These are phyloP conservation scores for Hyalella azteca DNA, from an alignment of 2,888 invertebrate genomes.

Conservation along the genomic window DNA sequence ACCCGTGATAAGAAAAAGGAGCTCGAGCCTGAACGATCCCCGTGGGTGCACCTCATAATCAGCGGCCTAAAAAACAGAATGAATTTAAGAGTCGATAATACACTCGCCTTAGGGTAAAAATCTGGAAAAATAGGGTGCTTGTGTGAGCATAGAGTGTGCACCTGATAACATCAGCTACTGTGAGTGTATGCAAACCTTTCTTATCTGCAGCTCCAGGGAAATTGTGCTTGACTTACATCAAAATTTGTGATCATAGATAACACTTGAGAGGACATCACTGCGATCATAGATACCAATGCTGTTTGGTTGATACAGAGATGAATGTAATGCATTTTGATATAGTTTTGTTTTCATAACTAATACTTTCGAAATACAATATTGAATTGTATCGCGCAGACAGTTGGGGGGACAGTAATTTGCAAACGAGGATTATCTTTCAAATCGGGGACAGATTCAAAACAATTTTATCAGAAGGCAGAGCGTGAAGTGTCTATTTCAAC, in stretches of 20 bases:
- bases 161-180: constrained; percentile 23
- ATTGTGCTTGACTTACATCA: not conserved
- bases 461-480: no score
- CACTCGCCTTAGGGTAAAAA: constrained; percentile 35
- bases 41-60: constrained; percentile 27
- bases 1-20: constrained; percentile 25
- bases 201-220: constrained; percentile 34
- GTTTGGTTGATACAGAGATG: no score
- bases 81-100: constrained; percentile 34
- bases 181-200: constrained; percentile 15
- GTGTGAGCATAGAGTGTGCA: constrained; percentile 4
- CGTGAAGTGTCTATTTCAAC: no score
- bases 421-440: no score
- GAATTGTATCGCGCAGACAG: no score
- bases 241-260: constrained; percentile 27
- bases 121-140: constrained; percentile 33
- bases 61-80: constrained; percentile 30
- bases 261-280: constrained; percentile 18
- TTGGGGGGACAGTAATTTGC: no score
- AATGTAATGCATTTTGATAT: no score
- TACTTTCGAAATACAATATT: no score
- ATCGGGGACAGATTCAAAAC: no score
- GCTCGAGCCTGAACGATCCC: constrained; percentile 19
- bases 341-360: no score
- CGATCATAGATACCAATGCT: no score